These are phyloP conservation scores for Cuniculus paca DNA, from an alignment of 2,797 vertebrate species.

Conservation along the genomic window DNA sequence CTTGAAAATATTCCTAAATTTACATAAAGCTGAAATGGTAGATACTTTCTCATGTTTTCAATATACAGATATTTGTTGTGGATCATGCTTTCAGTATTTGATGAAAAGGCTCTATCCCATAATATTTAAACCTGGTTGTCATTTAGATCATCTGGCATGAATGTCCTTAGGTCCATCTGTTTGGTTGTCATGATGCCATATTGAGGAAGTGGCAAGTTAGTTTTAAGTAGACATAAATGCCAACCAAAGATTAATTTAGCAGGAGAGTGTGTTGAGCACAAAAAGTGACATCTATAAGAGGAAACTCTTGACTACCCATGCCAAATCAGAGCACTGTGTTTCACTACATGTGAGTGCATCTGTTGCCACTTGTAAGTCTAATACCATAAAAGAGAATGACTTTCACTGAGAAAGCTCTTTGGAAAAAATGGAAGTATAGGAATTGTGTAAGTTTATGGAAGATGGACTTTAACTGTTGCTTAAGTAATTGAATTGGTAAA, in stretches of 20 bases:
- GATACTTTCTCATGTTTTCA: not conserved
- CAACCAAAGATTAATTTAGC: slow-evolving; percentile 85
- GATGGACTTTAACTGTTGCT: not conserved
- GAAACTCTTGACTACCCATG: slow-evolving; percentile 77
- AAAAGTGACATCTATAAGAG: slow-evolving; percentile 80
- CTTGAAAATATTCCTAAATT: not conserved
- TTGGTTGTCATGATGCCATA: slow-evolving; percentile 74
- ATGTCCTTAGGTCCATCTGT: slow-evolving; percentile 80
- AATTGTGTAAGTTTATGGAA: slow-evolving; percentile 19
- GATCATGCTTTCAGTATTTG: slow-evolving; percentile 61
- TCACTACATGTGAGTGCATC: slow-evolving; percentile 70
- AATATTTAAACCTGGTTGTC: slow-evolving; percentile 75
- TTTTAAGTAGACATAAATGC: slow-evolving; percentile 83
- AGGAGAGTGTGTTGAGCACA: slow-evolving; percentile 72
- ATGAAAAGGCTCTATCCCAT: slow-evolving; percentile 24
- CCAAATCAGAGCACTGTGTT: slow-evolving; percentile 69
- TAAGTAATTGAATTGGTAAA: not conserved
- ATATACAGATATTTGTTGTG: slow-evolving; percentile 32
- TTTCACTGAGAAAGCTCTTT: slow-evolving; percentile 63
- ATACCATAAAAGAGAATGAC: slow-evolving; percentile 59
- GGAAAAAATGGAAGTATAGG: slow-evolving; percentile 25
- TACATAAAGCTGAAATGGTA: not conserved
- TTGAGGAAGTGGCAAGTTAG: slow-evolving; percentile 72
- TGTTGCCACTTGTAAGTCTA: slow-evolving; percentile 73
- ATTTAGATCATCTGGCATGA: slow-evolving; percentile 74